These are phyloP conservation scores for Oreochromis tanganicae DNA, from an alignment of 2,113 vertebrate genomes.

Conservation along the genomic window DNA sequence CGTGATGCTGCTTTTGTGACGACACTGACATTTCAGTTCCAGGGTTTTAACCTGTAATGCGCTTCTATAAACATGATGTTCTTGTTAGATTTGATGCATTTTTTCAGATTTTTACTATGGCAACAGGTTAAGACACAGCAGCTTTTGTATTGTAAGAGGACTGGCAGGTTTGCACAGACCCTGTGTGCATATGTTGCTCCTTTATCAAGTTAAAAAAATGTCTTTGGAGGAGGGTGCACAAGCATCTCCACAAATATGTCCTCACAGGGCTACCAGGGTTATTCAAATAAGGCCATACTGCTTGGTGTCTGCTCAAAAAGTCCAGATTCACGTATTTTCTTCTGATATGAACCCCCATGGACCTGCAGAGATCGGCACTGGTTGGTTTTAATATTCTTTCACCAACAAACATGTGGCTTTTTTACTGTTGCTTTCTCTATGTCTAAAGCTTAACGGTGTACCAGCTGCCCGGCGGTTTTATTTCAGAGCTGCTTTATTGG, in stretches of 20 bases:
- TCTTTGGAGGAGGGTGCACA: background rate
- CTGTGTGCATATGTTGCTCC: background rate
- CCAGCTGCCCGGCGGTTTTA: background rate
- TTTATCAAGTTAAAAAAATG: background rate
- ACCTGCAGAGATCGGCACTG: background rate
- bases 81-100: background rate
- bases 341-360: background rate
- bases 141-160: background rate
- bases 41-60: background rate
- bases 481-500: background rate
- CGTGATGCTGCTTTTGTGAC: background rate
- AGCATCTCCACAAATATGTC: background rate
- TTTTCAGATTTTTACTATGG: background rate
- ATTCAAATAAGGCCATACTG: background rate
- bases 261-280: background rate
- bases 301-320: background rate
- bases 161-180: background rate
- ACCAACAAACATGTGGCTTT: background rate
- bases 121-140: background rate
- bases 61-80: background rate
- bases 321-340: background rate
- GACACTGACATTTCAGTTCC: background rate
- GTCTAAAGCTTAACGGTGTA: background rate
- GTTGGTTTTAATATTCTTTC: background rate
- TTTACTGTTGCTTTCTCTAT: background rate